Evolutionary conservation across 2,113 vertebrate genomes (phyloP), one percentile per base, ranked within the genome.

Genomic region (Benitochromis conjunctus): DNA sequence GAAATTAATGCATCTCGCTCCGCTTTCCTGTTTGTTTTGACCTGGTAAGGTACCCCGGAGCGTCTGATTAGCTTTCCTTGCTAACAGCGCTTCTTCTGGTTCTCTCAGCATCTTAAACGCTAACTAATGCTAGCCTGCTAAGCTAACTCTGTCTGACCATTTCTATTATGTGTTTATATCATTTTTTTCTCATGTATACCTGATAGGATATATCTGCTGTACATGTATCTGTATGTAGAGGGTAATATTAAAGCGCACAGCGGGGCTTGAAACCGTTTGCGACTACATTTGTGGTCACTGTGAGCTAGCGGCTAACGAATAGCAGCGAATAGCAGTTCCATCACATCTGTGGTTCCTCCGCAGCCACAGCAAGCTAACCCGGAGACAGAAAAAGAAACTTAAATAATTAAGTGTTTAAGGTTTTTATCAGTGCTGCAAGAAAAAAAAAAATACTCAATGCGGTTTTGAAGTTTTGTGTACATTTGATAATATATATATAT

Each of bases 1-100:
- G 86, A 91, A 91, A 93, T 94, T 93, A 53, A 94, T 92, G 93
- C 84, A 88, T 92, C 84, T 91, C 69, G 95, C 91, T 83, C 51
- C 77, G 77, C 91, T 87, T 80, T 89, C 60, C 94, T 94, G 93
- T 83, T 92, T 91, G 95, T 89, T 94, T 96, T 96, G 94, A 95
- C 94, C 96, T 93, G 96, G 96, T 97, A 95, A 95, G 95, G 85
- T 89, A 83, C 86, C 82, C 71, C 80, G 34, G 55, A 82, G 88
- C 84, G 31, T 3, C 88, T 36, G 66, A 83, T 92, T 94, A 95
- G 93, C 94, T 81, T 43, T 18, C 79, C 2, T 3, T 76, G 92
- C 93, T 94, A 94, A 87, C 81, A 76, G 81, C 90, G 74, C 82
- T 83, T 80, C 88, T 60, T 83, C 85, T 71, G 80, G 21, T 84